Evolutionary conservation across 1,140 invertebrate species (phyloP), one percentile per base, ranked within the genome.

Genomic region (Vanessa tameamea): DNA sequence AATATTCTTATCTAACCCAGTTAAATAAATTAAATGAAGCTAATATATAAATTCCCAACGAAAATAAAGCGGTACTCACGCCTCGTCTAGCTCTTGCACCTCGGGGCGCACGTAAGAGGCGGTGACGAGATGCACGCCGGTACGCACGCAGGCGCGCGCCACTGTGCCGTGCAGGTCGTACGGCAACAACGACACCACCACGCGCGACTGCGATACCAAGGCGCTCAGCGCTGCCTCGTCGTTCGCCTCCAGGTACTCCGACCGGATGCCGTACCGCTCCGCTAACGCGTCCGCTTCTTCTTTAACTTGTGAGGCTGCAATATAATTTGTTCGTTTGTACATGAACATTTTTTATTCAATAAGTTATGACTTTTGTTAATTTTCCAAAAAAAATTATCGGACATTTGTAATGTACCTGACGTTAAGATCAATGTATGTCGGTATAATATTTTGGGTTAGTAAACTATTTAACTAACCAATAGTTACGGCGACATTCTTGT

Each of bases 91-190:
- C 0, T 95, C 94, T 74, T 94, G 95, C 83, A 99, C 96, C 79
- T 97, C 95, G 0, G 97, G 96, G 7, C 96, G 96, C 26, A 98
- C 95, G 83, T 99, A 99, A 70, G 98, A 99, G 0, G 98, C 98
- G 0, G 99, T 99, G 2, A 99, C 98, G 95, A 99, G 96, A 87
- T 99, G 97, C 0, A 95, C 96, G 57, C 96, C 95, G 68, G 96
- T 94, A 3, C 95, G 94, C 50, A 99, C 98, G 83, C 99, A 99
- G 43, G 95, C 94, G 77, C 96, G 95, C 0, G 98, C 99, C 1
- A 97, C 95, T 20, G 95, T 89, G 4, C 96, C 96, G 88, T 99
- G 99, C 14, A 99, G 93, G 4, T 95, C 93, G 83, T 98, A 99
- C 0, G 99, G 99, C n/a, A 99, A 91, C 13, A 99, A 93, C 0